These are phyloP conservation scores for Chloropsis cyanopogon DNA, from an alignment of 2,113 vertebrate genomes.

Conservation along the genomic window DNA sequence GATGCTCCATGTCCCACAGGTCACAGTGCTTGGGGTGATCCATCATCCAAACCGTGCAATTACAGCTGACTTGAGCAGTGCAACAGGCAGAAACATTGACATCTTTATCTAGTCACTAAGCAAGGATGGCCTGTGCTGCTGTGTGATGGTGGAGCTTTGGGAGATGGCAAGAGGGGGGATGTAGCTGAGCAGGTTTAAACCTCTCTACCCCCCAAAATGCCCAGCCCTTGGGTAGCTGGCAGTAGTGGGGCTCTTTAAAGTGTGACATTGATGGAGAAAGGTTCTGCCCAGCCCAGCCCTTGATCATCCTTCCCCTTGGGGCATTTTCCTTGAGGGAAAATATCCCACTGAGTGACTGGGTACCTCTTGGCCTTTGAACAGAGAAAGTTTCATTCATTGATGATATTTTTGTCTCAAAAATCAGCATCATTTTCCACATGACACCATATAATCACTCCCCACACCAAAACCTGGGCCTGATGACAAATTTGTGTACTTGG, in stretches of 20 bases:
- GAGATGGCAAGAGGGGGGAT: neutral
- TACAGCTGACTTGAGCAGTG: neutral
- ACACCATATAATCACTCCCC: neutral
- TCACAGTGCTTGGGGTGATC: accelerated
- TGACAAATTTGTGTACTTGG: neutral
- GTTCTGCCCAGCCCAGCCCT: neutral
- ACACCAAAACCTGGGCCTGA: neutral
- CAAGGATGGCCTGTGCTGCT: neutral
- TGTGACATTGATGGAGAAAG: neutral
- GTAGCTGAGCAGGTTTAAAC: neutral
- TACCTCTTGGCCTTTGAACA: neutral
- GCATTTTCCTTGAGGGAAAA: neutral
- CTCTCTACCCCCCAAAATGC: accelerated
- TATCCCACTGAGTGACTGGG: neutral
- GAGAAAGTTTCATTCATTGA: neutral
- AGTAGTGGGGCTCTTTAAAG: neutral
- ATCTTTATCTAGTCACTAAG: neutral
- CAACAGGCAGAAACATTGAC: neutral
- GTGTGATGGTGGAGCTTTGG: neutral
- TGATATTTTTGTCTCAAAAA: neutral
- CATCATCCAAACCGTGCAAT: accelerated
- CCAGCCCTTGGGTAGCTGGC: neutral
- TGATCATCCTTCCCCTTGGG: neutral
- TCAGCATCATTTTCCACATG: neutral
- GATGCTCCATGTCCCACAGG: accelerated